phyloP scores from a whole-genome alignment of 2,797 vertebrate species.

The Glyptemys insculpta region DNA sequence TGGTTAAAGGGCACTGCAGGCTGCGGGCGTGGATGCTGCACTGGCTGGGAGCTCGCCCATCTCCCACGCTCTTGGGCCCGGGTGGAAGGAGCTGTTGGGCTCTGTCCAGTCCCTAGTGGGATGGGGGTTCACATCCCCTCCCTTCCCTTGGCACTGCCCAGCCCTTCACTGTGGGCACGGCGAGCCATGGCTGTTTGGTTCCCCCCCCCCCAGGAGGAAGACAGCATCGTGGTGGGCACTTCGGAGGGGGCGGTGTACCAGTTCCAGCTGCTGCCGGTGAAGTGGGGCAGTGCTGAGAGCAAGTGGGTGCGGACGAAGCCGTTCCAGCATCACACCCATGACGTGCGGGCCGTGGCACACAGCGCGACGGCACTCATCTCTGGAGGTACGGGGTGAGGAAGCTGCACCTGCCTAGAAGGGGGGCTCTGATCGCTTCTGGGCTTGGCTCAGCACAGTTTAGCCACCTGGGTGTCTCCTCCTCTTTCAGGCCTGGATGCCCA shows the following conservation, averaged over 20 bases:
- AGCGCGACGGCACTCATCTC: conserved; percentile 89
- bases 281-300: conserved; percentile 79
- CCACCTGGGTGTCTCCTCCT: not conserved
- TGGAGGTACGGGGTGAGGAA: conserved; percentile 84
- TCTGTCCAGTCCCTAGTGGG: fast-evolving
- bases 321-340: conserved; percentile 93
- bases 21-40: not conserved
- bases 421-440: not conserved
- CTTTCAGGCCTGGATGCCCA: conserved; percentile 91
- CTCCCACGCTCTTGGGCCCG: not conserved
- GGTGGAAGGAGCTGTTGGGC: fast-evolving
- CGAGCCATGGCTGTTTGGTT: fast-evolving
- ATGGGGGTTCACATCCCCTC: fast-evolving
- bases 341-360: conserved; percentile 89
- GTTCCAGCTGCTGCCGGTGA: conserved; percentile 88
- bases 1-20: not conserved
- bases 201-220: conserved; percentile 84
- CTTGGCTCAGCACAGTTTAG: not conserved
- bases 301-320: conserved; percentile 93
- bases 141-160: not conserved
- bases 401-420: fast-evolving
- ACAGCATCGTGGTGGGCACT: conserved; percentile 92
- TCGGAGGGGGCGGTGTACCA: conserved; percentile 91
- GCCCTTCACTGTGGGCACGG: not conserved
- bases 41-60: not conserved